Conservation (phyloP, 2,113 vertebrate genomes). For the Gymnobelideus leadbeateri region DNA sequence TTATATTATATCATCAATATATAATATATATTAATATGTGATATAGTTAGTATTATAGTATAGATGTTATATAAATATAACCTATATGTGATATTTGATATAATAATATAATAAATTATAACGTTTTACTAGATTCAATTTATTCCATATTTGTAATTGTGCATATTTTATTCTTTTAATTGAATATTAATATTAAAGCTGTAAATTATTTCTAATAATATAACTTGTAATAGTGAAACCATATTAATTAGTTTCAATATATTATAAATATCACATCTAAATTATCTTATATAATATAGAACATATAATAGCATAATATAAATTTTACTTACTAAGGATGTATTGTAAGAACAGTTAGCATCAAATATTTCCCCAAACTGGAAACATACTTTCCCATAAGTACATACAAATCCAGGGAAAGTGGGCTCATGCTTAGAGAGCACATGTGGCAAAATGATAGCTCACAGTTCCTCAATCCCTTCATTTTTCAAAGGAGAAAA, state of each 20-base stretch:
- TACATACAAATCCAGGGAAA: not conserved
- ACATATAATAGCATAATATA: not conserved
- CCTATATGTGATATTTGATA: not conserved
- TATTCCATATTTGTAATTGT: not conserved
- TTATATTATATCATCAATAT: not conserved
- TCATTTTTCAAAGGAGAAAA: not conserved
- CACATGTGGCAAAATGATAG: not conserved
- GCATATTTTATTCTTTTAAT: not conserved
- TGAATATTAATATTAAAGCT: not conserved
- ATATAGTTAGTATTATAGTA: not conserved
- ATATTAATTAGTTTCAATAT: not conserved
- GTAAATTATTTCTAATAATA: not conserved
- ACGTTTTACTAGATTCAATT: not conserved
- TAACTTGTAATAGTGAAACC: not conserved
- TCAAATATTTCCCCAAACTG: not conserved
- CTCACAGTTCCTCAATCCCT: not conserved
- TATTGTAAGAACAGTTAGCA: not conserved
- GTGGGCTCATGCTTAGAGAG: constrained; percentile 1
- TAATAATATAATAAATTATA: not conserved
- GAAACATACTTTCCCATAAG: not conserved
- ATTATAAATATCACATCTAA: not conserved
- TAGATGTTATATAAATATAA: not conserved
- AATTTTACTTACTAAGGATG: not conserved
- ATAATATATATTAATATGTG: not conserved
- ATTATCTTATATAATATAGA: not conserved